Base-by-base conservation (phyloP, 2,888 invertebrate species). In the Leptopilina drosophilae region DNA sequence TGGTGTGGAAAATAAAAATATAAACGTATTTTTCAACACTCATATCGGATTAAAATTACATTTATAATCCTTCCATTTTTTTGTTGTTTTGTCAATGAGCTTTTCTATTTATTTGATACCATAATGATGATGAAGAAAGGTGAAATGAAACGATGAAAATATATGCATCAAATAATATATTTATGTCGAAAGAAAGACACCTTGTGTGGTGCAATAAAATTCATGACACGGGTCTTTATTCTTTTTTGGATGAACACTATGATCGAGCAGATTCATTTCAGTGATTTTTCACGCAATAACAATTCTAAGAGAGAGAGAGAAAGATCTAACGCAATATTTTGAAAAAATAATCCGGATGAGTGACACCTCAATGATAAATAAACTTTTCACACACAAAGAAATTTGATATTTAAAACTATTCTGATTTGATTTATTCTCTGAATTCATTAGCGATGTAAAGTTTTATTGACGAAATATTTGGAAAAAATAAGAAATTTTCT, bases 251-350 rank as follows among this genome's bases (percentile, higher is more conserved):
- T 11, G 26, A 46, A 26, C 1, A 67, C 49, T 69, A 69, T 53
- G 69, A 53, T 49, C 20, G 2, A 46, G 49, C 67, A 67, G 15
- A 67, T 67, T 67, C 49, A 67, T 67, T 67, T 67, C 46, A 20
- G 9, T 15, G 15, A 20, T 67, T 69, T 49, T 53, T 49, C 6
- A 46, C 5, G 8, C 5, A 33, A 33, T 33, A 33, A 12, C 8
- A 49, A 20, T 46, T 12, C 20, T 7, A 12, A 26, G 5, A 46
- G 46, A 15, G 12, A 14, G 5, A 6, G 8, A 69, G 20, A 69
- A 2, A 42, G 46, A 12, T 46, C 49, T 49, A 49, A 69, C 49
- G 20, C 12, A 49, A 49, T 69, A 20, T 53, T 42, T 6, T 42
- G 49, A 26, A 12, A 69, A 69, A 49, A 26, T 20, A 67, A 12